phyloP scores from a whole-genome alignment of 2,113 vertebrate genomes.

The Ictidomys tridecemlineatus region DNA sequence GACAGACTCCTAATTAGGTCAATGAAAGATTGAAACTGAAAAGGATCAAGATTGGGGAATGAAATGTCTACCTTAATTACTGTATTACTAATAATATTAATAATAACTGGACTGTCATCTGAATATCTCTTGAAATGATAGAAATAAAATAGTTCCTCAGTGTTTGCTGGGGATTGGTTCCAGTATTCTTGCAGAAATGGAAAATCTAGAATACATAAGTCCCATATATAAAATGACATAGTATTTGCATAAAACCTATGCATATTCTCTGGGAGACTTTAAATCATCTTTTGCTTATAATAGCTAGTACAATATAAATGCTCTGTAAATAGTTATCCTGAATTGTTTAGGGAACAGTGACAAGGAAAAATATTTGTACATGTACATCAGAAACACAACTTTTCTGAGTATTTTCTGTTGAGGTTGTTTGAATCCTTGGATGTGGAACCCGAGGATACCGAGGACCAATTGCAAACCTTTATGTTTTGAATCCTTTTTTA shows the following conservation, averaged over 20 bases:
- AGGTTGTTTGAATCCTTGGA: background rate
- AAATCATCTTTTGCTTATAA: background rate
- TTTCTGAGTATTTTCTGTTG: background rate
- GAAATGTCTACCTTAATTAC: background rate
- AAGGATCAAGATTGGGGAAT: background rate
- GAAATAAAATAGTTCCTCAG: background rate
- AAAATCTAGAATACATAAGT: background rate
- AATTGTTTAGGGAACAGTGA: background rate
- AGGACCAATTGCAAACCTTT: background rate
- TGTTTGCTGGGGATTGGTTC: background rate
- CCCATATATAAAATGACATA: background rate
- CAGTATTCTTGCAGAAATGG: background rate
- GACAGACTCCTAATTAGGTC: background rate
- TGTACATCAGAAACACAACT: too few species aligned
- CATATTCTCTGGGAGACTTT: background rate
- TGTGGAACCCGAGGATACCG: background rate
- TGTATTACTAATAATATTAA: background rate
- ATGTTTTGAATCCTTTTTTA: background rate
- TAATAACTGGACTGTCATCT: background rate
- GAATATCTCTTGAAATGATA: background rate
- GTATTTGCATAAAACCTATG: background rate
- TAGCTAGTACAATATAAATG: background rate
- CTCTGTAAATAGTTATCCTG: background rate
- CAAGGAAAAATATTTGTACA: background rate
- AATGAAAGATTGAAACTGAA: background rate